phyloP scores from a whole-genome alignment of 1,140 invertebrate species.

The Drosophila pruinosa region DNA sequence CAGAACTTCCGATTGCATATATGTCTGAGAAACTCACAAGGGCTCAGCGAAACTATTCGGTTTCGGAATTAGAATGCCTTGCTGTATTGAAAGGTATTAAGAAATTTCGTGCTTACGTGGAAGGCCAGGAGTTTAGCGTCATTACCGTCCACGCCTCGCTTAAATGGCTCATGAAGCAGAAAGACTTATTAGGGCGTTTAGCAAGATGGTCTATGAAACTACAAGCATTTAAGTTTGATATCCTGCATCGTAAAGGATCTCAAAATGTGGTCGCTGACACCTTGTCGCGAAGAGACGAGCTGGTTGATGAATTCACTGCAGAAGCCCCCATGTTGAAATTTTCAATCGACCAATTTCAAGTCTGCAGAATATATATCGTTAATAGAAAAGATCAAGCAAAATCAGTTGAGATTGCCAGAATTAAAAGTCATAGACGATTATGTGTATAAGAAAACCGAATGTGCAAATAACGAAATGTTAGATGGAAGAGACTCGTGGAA shows the following conservation, averaged over 20 bases:
- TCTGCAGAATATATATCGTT: background rate
- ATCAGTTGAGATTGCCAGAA: conserved; percentile 24
- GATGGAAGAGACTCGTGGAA: background rate
- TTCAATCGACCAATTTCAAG: too few relatives aligned
- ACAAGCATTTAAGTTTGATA: background rate
- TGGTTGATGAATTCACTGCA: background rate
- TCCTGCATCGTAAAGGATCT: conserved; percentile 6
- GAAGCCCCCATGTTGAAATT: background rate
- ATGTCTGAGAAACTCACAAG: conserved; percentile 45
- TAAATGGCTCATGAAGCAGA: conserved; percentile 38
- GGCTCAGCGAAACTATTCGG: conserved; percentile 46
- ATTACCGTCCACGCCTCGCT: conserved; percentile 36
- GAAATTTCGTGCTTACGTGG: conserved; percentile 34
- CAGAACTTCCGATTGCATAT: conserved; percentile 53
- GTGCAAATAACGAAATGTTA: background rate
- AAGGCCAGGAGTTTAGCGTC: conserved; percentile 17
- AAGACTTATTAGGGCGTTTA: conserved; percentile 27
- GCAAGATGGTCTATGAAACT: conserved; percentile 3
- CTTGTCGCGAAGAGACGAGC: conserved; percentile 3
- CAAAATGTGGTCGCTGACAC: conserved; percentile 22
- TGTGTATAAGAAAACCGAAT: conserved; percentile 28
- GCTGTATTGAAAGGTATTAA: too few relatives aligned
- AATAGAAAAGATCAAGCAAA: too few relatives aligned
- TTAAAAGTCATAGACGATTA: conserved; percentile 2
- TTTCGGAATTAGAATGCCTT: too few relatives aligned